These are phyloP conservation scores for Fundulus diaphanus DNA, from an alignment of 2,797 vertebrate genomes.

Conservation along the genomic window DNA sequence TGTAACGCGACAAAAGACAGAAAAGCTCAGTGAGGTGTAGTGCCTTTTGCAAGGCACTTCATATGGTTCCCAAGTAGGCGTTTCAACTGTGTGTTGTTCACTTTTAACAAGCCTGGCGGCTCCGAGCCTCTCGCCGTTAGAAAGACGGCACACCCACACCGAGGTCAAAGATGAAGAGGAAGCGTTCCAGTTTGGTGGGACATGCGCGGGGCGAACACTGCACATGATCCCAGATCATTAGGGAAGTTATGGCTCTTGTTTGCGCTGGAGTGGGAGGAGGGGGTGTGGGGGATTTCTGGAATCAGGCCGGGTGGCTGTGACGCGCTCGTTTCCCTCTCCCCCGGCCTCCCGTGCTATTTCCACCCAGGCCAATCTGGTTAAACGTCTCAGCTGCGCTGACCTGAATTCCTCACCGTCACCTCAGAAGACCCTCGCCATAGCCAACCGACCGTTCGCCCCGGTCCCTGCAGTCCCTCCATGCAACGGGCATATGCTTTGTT, in stretches of 20 bases:
- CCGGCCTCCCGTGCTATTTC: slow-evolving; percentile 81
- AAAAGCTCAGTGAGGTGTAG: background rate
- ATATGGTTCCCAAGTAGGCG: slow-evolving; percentile 9
- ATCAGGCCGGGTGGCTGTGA: slow-evolving; percentile 67
- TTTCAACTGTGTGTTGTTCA: slow-evolving; percentile 23
- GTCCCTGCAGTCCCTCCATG: slow-evolving; percentile 33
- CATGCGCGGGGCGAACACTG: slow-evolving; percentile 49
- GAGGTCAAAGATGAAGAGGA: slow-evolving; percentile 65
- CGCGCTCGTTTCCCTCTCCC: slow-evolving; percentile 71
- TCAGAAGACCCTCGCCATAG: slow-evolving; percentile 79
- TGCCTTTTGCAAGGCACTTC: background rate
- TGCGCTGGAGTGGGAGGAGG: slow-evolving; percentile 48
- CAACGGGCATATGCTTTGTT: slow-evolving; percentile 65
- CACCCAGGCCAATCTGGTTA: slow-evolving; percentile 76
- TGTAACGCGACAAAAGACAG: background rate
- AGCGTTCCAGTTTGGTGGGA: slow-evolving; percentile 54
- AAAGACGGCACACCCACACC: slow-evolving; percentile 56
- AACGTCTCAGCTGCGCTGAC: slow-evolving; percentile 80
- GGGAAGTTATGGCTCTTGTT: slow-evolving; percentile 78
- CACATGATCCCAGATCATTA: slow-evolving; percentile 73
- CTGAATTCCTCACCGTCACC: slow-evolving; percentile 84
- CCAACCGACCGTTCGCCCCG: slow-evolving; percentile 35
- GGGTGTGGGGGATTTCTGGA: slow-evolving; percentile 39
- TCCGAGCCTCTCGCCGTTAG: slow-evolving; percentile 17
- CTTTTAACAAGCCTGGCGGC: background rate